These are phyloP conservation scores for Caenorhabditis sp. DNA, from an alignment of 2,888 invertebrate species.

Conservation along the genomic window DNA sequence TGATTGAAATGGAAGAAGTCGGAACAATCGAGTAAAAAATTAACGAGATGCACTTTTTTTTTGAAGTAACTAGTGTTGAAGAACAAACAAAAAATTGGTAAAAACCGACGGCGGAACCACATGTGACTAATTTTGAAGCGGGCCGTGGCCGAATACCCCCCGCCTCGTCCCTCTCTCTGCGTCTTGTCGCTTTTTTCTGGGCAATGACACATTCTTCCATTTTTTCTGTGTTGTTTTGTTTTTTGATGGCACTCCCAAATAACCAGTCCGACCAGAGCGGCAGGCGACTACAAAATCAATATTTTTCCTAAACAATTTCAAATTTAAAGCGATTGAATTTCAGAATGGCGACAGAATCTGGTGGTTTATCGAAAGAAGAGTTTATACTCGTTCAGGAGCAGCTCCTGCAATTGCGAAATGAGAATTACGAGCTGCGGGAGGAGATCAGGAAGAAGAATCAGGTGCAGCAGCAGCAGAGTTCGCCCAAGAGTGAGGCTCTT, in stretches of 20 bases:
- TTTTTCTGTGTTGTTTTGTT: background rate
- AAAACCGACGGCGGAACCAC: too few species aligned
- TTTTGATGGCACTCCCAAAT: background rate
- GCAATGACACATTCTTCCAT: background rate
- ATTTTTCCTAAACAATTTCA: too few species aligned
- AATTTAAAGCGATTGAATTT: background rate
- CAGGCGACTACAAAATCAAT: too few species aligned
- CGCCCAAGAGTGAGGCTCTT: conserved; percentile 59
- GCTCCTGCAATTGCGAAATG: conserved; percentile 58
- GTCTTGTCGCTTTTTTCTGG: background rate
- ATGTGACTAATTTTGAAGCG: too few species aligned
- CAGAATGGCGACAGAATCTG: conserved; percentile 51
- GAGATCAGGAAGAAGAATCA: conserved; percentile 50
- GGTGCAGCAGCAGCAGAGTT: conserved; percentile 14
- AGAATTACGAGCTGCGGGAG: conserved; percentile 63
- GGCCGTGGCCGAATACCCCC: conserved; percentile 12
- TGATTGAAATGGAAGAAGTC: too few species aligned
- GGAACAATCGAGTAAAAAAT: too few species aligned
- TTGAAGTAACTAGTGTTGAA: too few species aligned
- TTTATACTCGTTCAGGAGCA: conserved; percentile 63
- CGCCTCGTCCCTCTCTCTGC: background rate
- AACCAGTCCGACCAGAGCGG: too few species aligned
- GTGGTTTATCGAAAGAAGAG: conserved; percentile 60
- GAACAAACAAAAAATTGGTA: too few species aligned
- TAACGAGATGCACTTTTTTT: too few species aligned